phyloP scores from a whole-genome alignment of 2,797 vertebrate species.

The Rousettus madagascariensis region DNA sequence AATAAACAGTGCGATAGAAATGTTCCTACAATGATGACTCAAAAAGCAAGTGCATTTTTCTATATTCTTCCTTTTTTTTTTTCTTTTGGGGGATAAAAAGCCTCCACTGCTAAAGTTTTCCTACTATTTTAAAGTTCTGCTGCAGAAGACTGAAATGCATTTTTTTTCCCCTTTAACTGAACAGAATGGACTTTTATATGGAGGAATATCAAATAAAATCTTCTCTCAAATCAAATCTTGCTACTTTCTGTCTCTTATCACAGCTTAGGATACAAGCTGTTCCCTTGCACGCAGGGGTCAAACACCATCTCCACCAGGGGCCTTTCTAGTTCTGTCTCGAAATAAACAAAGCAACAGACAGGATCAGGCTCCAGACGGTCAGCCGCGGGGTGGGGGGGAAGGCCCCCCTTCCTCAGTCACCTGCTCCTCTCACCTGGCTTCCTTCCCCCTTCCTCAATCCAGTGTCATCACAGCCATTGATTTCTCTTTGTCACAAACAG shows the following conservation, averaged over 20 bases:
- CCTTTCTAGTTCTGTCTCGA: neutral
- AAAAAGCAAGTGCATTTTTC: conserved; percentile 27
- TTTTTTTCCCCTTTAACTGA: neutral
- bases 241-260: neutral
- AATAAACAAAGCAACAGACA: neutral
- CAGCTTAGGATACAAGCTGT: neutral
- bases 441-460: conserved; percentile 89
- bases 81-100: conserved; percentile 42
- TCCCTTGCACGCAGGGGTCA: neutral
- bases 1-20: too few relatives aligned
- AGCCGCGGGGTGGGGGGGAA: too few relatives aligned
- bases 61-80: neutral
- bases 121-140: neutral
- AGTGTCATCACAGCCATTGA: conserved; percentile 90
- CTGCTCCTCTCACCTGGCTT: conserved; percentile 88
- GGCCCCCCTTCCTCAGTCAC: conserved; percentile 84
- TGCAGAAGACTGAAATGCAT: neutral
- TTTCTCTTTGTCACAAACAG: conserved; percentile 90
- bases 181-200: neutral
- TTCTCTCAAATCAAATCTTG: neutral
- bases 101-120: neutral
- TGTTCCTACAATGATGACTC: neutral
- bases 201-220: neutral
- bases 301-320: rapidly evolving
- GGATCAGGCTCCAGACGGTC: neutral